Evolutionary conservation across 2,888 invertebrate genomes (phyloP).

Genomic region (Erebia ligea): DNA sequence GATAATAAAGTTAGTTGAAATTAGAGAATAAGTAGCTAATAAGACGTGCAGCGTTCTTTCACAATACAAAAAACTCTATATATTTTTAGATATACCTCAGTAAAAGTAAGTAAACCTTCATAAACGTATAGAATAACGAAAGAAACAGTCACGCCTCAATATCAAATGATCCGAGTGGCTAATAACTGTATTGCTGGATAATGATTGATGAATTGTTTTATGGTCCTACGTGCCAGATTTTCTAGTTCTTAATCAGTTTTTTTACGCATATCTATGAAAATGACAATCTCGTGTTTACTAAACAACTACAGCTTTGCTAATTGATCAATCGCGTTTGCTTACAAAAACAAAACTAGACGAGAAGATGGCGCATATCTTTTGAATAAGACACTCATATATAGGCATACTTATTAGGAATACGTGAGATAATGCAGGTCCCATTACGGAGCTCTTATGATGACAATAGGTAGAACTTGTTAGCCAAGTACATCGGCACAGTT

Average conservation of each 20-base stretch:
- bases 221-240: constrained; percentile 19
- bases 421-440: constrained; percentile 48
- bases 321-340: constrained; percentile 50
- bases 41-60: not conserved
- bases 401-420: constrained; percentile 47
- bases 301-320: constrained; percentile 39
- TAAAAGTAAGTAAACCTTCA: constrained; percentile 1
- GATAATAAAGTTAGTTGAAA: not conserved
- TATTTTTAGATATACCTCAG: not conserved
- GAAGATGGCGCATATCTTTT: constrained; percentile 33
- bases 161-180: not conserved
- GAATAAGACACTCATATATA: constrained; percentile 42
- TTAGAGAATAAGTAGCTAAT: not conserved
- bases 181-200: constrained; percentile 1
- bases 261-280: constrained; percentile 17
- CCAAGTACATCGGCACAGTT: constrained; percentile 55
- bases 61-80: not conserved
- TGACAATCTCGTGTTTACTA: constrained; percentile 13
- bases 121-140: not conserved
- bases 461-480: constrained; percentile 45
- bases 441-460: constrained; percentile 51
- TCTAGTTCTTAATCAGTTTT: constrained; percentile 5
- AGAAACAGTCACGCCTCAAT: not conserved
- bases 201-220: constrained; percentile 18
- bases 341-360: constrained; percentile 33